Base-by-base conservation (phyloP, 1,140 invertebrate species). In the Marisa cornuarietis region DNA sequence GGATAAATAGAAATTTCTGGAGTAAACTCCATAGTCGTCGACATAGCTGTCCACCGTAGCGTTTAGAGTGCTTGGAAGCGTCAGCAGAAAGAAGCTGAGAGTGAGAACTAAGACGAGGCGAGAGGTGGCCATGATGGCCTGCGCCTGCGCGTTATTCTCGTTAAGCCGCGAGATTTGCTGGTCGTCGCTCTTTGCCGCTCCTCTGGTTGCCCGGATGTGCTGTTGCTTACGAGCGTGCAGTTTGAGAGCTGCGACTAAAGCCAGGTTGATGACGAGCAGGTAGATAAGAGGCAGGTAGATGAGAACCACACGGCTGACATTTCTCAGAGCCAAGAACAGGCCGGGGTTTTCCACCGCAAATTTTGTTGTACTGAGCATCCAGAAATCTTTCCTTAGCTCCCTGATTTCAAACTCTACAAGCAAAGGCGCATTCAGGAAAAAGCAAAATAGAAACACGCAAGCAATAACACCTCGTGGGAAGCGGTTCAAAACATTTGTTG, bases 51-150 rank as follows among this genome's bases (percentile, higher is more conserved):
- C 65, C 65, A 68, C 65, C 22, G 65, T 68, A 1, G 65, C 13
- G 26, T 68, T 68, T 22, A 68, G 65, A 14, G 65, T 68, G 65
- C 14, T 68, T n/a, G 65, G 65, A 13, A 68, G 65, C n/a, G 65
- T 13, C 65, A 68, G 2, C 1, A 68, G 26, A 22, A 68, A 68
- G 22, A 68, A 68, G 65, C 2, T 68, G n/a, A 68, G 22, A 11
- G 65, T 68, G 13, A 68, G 65, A n/a, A 68, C 22, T 2, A 68
- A 31, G 10, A 68, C 26, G n/a, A 68, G 65, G 65, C 22, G 65
- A 68, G 65, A 68, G 6, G 65, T 68, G 22, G n/a, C 26, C 26
- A 31, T 68, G 11, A n/a, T 9, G 65, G n/a, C 26, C 11, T n/a
- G n/a, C 26, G 65, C 26, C 65, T 68, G 65, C 22, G 65, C 22